Base-by-base conservation (phyloP, 2,113 vertebrate genomes). In the Parus major region DNA sequence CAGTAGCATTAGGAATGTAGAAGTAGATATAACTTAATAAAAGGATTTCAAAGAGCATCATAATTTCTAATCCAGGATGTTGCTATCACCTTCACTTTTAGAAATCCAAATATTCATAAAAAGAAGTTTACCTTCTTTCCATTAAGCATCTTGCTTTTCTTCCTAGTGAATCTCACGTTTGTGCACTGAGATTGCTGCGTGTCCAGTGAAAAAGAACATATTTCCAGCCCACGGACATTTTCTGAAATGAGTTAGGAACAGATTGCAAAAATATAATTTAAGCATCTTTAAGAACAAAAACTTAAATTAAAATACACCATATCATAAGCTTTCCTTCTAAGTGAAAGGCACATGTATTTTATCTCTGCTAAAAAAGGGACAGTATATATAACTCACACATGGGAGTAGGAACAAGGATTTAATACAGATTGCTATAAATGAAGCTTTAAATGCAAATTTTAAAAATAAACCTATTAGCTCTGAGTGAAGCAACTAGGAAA, bases 191-290 rank as follows among this genome's bases (percentile, higher is more conserved):
- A 97, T 20, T 88, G 70, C 90, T 98, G 97, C 86, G 98, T 98
- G 46, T 97, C 97, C 36, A 97, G 22, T 12, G 97, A 97, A 39
- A 75, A 22, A 24, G 96, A 96, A 88, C 98, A 99, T 69, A 98
- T 93, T 94, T 98, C 98, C 81, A 99, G 85, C 15, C 99, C 99
- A 19, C 97, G 97, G 72, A 99, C 84, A 71, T 96, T 96, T 60
- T 98, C 99, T 99, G 97, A 49, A 90, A 95, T 22, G 6, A 96
- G 65, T 93, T 72, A 72, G 68, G 95, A 90, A 93, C 29, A 95
- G 39, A 53, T 86, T 90, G 69, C 56, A 87, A 86, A 86, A 89
- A 25, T 28, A 18, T 15, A 73, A 61, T 82, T 63, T 36, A 7
- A 79, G 10, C 57, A 75, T 23, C 25, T 69, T 87, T 65, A 73